A percentile compares a stretch with the other conserved stretches of the same genome.
These are phyloP conservation scores for Valencia hispanica DNA, from an alignment of 2,797 vertebrate species.

Conservation along the genomic window DNA sequence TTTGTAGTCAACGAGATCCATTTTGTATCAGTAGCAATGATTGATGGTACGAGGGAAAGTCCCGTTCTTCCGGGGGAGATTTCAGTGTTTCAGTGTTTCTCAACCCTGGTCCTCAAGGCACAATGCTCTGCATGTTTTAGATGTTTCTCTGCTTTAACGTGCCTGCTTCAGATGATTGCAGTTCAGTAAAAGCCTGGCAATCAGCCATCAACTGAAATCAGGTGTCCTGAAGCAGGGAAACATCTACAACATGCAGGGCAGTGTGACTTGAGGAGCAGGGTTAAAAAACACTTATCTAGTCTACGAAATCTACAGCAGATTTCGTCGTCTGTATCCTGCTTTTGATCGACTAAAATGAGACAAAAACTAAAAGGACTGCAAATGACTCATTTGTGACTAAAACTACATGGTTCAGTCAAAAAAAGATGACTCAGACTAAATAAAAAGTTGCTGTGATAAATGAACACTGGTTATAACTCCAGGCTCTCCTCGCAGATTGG, in stretches of 20 bases:
- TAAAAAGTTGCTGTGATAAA: neutral
- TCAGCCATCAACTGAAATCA: too few species aligned
- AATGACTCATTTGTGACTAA: neutral
- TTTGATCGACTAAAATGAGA: neutral
- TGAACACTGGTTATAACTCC: slow-evolving; percentile 7
- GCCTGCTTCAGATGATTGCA: too few species aligned
- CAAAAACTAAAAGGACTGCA: neutral
- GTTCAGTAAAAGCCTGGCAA: too few species aligned
- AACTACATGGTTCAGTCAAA: neutral
- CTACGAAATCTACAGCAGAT: neutral
- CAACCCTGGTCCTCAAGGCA: too few species aligned
- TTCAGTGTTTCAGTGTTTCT: too few species aligned
- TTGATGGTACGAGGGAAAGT: neutral
- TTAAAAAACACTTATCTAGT: too few species aligned
- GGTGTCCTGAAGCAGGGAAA: too few species aligned
- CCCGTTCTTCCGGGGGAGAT: neutral
- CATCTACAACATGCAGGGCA: too few species aligned
- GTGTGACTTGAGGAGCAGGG: too few species aligned
- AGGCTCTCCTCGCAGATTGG: neutral
- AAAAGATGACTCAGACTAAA: neutral
- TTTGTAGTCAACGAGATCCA: neutral
- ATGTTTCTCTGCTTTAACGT: too few species aligned
- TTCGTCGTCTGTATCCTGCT: neutral
- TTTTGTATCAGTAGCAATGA: neutral
- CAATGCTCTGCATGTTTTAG: too few species aligned